A percentile compares a stretch with the other conserved stretches of the same genome.
These are phyloP conservation scores for Goniozus legneri DNA, from an alignment of 1,140 invertebrate species.

Conservation along the genomic window DNA sequence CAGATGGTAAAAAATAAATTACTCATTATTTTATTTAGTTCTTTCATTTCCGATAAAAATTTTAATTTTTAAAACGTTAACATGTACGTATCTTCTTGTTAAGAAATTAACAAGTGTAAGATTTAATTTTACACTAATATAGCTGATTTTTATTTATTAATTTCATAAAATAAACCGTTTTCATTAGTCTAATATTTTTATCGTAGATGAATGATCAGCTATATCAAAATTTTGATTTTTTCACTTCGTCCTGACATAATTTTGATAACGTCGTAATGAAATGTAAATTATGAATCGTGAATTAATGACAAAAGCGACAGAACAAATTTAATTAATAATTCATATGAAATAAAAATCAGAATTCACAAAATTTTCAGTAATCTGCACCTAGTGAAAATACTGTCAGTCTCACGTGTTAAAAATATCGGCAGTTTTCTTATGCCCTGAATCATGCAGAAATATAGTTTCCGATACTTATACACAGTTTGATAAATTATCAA, in stretches of 20 bases:
- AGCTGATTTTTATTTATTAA: neutral
- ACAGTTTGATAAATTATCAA: constrained; percentile 2
- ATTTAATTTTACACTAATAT: no score
- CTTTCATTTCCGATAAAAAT: no score
- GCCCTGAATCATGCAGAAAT: constrained; percentile 19
- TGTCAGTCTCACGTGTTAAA: constrained; percentile 32
- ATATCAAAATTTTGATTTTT: constrained; percentile 5
- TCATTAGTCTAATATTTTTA: neutral
- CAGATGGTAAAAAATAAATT: no score
- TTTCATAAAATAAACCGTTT: neutral
- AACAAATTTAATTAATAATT: neutral
- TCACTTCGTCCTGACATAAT: constrained; percentile 9
- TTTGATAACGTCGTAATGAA: neutral
- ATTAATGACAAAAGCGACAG: neutral
- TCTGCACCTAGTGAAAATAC: constrained; percentile 17
- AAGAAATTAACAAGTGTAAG: no score
- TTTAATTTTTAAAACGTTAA: no score
- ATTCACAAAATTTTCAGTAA: constrained; percentile 8
- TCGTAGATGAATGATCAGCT: neutral
- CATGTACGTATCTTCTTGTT: no score
- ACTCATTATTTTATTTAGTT: no score
- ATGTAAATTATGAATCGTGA: neutral
- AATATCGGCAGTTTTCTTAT: constrained; percentile 31
- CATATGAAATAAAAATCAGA: neutral
- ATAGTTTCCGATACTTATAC: neutral